These are phyloP conservation scores for Psix sp. DNA, from an alignment of 1,140 invertebrate species.

Conservation along the genomic window DNA sequence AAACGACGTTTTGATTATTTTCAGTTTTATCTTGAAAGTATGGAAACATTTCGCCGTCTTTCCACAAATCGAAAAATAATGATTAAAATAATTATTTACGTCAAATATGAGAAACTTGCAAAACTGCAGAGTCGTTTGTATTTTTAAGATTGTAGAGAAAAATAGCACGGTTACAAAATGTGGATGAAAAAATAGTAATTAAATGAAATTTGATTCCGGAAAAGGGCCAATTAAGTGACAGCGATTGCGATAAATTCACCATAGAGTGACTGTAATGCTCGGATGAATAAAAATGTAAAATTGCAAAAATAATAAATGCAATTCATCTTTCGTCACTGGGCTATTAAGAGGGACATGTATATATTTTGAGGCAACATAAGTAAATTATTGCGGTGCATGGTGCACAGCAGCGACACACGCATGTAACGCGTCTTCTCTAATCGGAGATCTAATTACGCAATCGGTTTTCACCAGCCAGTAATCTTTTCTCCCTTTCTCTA, in stretches of 20 bases:
- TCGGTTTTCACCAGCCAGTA: constrained; percentile 52
- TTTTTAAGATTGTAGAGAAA: too few species aligned
- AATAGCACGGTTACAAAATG: too few species aligned
- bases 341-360: constrained; percentile 26
- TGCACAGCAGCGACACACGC: constrained; percentile 41
- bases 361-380: constrained; percentile 42
- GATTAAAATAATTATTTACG: too few species aligned
- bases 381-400: constrained; percentile 53
- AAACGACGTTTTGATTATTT: not conserved
- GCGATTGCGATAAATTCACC: too few species aligned
- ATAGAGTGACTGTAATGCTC: not conserved
- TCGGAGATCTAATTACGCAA: constrained; percentile 59
- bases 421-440: constrained; percentile 59
- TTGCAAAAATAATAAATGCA: constrained; percentile 7
- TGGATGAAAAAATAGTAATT: too few species aligned
- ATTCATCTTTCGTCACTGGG: constrained; percentile 26
- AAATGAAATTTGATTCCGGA: too few species aligned
- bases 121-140: too few species aligned
- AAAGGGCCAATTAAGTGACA: too few species aligned
- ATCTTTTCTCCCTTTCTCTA: constrained; percentile 55
- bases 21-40: too few species aligned
- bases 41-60: too few species aligned
- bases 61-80: too few species aligned
- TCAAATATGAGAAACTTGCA: too few species aligned
- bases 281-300: constrained; percentile 14